Percentiles rank a stretch among this genome's conserved stretches.
Evolutionary conservation across 2,797 vertebrate genomes (phyloP).

Genomic region (Netta rufina): DNA sequence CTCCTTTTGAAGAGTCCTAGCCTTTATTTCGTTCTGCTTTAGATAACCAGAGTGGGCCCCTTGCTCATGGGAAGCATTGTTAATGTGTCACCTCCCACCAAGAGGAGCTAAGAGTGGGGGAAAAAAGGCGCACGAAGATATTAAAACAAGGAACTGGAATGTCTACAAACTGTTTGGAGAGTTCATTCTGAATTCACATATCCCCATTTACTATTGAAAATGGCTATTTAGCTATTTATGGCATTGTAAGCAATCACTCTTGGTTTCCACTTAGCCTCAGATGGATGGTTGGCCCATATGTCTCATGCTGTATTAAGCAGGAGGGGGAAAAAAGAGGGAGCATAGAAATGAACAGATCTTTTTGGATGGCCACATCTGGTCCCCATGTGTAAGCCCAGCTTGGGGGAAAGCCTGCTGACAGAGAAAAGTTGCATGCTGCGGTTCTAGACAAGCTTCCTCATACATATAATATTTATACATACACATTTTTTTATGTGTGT

Average conservation of each 20-base stretch:
- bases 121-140: slow-evolving; percentile 14
- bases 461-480: neutral
- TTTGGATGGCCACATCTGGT: slow-evolving; percentile 45
- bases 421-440: neutral
- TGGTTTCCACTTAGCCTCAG: slow-evolving; percentile 9
- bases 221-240: neutral
- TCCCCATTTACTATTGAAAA: neutral
- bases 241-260: neutral
- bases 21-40: neutral
- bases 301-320: neutral
- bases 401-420: neutral
- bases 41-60: slow-evolving; percentile 27
- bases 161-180: slow-evolving; percentile 8
- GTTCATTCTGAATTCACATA: neutral
- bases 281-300: neutral
- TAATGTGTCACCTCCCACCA: slow-evolving; percentile 52
- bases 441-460: neutral
- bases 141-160: slow-evolving; percentile 51
- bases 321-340: neutral
- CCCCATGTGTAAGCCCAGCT: neutral
- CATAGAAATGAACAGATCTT: neutral
- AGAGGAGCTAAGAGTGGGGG: neutral
- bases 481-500: neutral
- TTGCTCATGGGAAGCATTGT: slow-evolving; percentile 18
- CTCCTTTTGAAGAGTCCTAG: slow-evolving; percentile 9